Conservation (phyloP, 2,888 invertebrate species). For the Aradus depressus region DNA sequence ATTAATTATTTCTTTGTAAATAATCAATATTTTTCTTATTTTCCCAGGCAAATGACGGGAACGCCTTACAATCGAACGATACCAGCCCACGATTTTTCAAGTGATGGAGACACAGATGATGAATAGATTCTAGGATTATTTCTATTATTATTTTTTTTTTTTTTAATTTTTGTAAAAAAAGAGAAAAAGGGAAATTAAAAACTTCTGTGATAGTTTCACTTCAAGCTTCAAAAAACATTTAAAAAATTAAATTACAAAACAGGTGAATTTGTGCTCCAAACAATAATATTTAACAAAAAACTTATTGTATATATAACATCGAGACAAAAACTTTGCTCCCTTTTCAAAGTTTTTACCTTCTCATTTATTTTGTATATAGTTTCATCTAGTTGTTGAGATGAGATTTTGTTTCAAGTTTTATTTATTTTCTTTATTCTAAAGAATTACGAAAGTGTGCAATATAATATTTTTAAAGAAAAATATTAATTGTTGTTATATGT, state of each 20-base stretch:
- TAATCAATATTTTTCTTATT: neutral
- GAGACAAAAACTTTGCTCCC: no score
- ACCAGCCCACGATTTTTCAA: slow-evolving; percentile 61
- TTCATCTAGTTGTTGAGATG: slow-evolving; percentile 7
- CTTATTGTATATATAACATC: slow-evolving; percentile 14
- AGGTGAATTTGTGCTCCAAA: no score
- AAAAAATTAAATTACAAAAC: no score
- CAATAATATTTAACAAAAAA: no score
- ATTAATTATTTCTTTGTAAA: neutral
- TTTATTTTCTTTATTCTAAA: slow-evolving; percentile 9
- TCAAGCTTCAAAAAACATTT: no score
- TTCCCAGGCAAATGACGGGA: slow-evolving; percentile 49
- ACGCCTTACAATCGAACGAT: slow-evolving; percentile 44
- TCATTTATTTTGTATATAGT: slow-evolving; percentile 12
- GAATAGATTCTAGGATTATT: slow-evolving; percentile 50
- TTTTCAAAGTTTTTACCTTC: no score
- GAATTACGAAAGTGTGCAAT: slow-evolving; percentile 14
- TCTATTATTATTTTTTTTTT: no score
- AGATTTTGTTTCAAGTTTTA: slow-evolving; percentile 9
- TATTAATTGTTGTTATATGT: no score
- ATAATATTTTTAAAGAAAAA: neutral
- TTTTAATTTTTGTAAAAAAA: no score
- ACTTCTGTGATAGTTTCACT: slow-evolving; percentile 18
- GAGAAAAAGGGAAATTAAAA: slow-evolving; percentile 8
- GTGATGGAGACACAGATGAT: slow-evolving; percentile 86